Evolutionary conservation across 2,113 vertebrate species (phyloP).

Genomic region (Phoxinus phoxinus): DNA sequence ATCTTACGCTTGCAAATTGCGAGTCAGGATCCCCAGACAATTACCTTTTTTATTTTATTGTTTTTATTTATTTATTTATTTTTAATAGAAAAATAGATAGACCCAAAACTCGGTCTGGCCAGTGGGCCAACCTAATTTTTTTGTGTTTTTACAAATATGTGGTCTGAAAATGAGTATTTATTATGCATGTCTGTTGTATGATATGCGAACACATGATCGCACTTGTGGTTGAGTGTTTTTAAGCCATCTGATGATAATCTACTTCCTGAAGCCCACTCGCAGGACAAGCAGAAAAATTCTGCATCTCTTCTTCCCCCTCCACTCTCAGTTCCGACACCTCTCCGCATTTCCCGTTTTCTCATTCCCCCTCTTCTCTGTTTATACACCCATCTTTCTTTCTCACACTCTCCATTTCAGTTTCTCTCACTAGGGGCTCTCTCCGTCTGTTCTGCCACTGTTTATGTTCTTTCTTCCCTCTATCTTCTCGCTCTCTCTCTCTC

Average conservation of each 20-base stretch:
- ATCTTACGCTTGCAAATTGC: too few relatives aligned
- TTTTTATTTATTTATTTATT: too few relatives aligned
- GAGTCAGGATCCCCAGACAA: too few relatives aligned
- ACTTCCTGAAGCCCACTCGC: slow-evolving; percentile 69
- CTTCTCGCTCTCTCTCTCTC: not conserved
- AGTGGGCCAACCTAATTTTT: too few relatives aligned
- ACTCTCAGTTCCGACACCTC: not conserved
- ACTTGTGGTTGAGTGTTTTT: not conserved
- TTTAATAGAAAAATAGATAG: too few relatives aligned
- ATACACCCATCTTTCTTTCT: slow-evolving; percentile 15
- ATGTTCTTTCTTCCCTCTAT: slow-evolving; percentile 38
- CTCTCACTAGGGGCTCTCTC: slow-evolving; percentile 21
- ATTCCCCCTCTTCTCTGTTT: slow-evolving; percentile 32
- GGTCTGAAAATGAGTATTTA: not conserved
- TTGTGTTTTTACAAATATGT: not conserved
- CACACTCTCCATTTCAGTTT: not conserved
- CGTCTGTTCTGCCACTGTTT: slow-evolving; percentile 13
- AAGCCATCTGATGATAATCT: slow-evolving; percentile 70
- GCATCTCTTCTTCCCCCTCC: slow-evolving; percentile 40
- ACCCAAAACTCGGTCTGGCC: too few relatives aligned
- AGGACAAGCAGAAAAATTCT: slow-evolving; percentile 57
- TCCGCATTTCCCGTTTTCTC: slow-evolving; percentile 5
- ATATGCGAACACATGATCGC: not conserved
- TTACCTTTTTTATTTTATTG: too few relatives aligned
- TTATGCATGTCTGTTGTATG: not conserved